Base-by-base conservation (phyloP, 2,888 invertebrate species). In the Cetonia aurata region DNA sequence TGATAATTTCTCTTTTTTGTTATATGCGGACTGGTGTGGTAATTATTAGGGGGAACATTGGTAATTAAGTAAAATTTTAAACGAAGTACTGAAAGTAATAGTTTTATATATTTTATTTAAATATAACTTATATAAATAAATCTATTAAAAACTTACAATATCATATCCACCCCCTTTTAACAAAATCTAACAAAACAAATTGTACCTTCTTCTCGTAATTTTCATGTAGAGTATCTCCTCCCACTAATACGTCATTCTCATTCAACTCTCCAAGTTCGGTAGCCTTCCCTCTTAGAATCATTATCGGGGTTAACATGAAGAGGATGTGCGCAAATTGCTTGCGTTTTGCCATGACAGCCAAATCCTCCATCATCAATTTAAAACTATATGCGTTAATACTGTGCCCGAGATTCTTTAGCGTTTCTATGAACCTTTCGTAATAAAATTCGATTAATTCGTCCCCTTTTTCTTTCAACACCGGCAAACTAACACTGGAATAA, bases 391-490 rank as follows among this genome's bases (percentile, higher is more conserved):
- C 70, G 33, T 75, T 76, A 0, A 80, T 80, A 52, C 81, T 76
- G 56, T 73, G 72, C 44, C 76, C 71, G 15, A 79, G 73, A 12
- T 78, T 76, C 19, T 77, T 75, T 31, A 89, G 75, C 12, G 80
- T 77, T 13, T 55, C 10, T 17, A 74, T 71, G 59, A 76, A 76
- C 8, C 59, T 66, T 1, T 74, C 67, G 73, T 87, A 86, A 75
- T 89, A 89, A 0, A 84, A 78, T 67, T 83, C 77, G 0, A 89
- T 74, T 8, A 89, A 81, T 17, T 85, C 81, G 3, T 87, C 83
- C 25, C 83, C 80, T 62, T 87, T 79, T 4, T 84, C 68, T 1
- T 81, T 80, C 12, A 85, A 74, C 0, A 86, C 80, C 0, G 80
- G 74, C 0, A 77, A 74, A 13, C 84, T 80, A 0, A 87, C 82